Evolutionary conservation across 2,888 invertebrate species (phyloP).

Genomic region (Sycophila texana): DNA sequence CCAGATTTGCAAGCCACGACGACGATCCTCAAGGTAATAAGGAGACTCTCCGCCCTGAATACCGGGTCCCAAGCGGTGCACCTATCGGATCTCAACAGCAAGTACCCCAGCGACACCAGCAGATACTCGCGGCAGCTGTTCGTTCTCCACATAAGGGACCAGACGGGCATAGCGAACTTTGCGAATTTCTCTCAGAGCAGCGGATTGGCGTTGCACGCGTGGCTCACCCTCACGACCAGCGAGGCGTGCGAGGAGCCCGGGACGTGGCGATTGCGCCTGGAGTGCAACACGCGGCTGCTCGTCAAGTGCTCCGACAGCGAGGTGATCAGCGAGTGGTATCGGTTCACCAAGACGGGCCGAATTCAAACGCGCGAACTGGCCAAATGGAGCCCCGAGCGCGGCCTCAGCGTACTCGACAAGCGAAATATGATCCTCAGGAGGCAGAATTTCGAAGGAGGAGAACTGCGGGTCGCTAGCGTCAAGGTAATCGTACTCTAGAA

Average conservation of each 20-base stretch:
- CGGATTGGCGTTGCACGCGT: conserved; percentile 59
- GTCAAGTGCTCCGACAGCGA: conserved; percentile 58
- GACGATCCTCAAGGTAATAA: neutral
- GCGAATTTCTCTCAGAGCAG: conserved; percentile 46
- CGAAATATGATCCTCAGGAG: conserved; percentile 55
- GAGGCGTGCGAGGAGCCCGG: conserved; percentile 20
- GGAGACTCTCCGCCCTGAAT: neutral
- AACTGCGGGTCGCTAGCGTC: conserved; percentile 49
- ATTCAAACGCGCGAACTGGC: conserved; percentile 53
- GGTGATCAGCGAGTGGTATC: conserved; percentile 61
- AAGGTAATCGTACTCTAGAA: neutral
- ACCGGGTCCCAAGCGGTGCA: neutral
- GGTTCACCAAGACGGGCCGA: conserved; percentile 51
- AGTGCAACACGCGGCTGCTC: conserved; percentile 61
- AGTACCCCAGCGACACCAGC: too few relatives aligned
- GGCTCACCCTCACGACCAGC: conserved; percentile 59
- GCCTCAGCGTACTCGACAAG: conserved; percentile 29
- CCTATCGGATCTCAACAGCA: neutral
- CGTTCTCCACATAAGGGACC: conserved; percentile 55
- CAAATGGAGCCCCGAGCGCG: conserved; percentile 45
- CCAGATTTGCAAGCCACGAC: too few relatives aligned
- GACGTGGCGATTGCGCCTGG: conserved; percentile 53
- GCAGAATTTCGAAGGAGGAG: conserved; percentile 50
- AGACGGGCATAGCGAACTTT: conserved; percentile 57
- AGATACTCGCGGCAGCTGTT: conserved; percentile 51